phyloP scores from a whole-genome alignment of 2,113 vertebrate species.

The Balaeniceps rex region DNA sequence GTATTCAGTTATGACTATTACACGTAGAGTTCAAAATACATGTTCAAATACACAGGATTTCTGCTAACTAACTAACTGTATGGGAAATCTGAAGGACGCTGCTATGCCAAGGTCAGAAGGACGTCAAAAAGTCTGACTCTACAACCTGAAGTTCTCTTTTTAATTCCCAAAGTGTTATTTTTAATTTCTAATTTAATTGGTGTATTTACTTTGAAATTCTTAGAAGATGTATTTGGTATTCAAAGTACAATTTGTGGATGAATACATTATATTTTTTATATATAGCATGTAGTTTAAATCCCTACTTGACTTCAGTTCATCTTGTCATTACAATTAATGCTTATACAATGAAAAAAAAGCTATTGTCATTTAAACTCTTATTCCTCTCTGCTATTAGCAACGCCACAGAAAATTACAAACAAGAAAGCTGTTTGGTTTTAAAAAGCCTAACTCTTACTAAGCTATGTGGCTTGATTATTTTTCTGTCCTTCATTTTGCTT shows the following conservation, averaged over 20 bases:
- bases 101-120: background rate
- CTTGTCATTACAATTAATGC: background rate
- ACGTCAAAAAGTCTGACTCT: background rate
- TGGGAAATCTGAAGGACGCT: background rate
- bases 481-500: background rate
- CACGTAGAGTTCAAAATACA: background rate
- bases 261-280: background rate
- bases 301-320: background rate
- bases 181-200: background rate
- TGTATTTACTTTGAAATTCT: background rate
- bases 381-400: background rate
- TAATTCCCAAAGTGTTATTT: background rate
- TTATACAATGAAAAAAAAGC: background rate
- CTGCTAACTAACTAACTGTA: background rate
- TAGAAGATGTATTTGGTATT: background rate
- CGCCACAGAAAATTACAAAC: background rate
- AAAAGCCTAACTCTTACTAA: background rate
- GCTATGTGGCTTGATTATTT: background rate
- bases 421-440: background rate
- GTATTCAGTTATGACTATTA: background rate
- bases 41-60: background rate
- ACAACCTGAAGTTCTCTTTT: background rate
- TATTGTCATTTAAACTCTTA: background rate
- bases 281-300: background rate
- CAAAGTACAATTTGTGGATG: background rate